A percentile compares a stretch with the other conserved stretches of the same genome.
Evolutionary conservation across 2,888 invertebrate genomes (phyloP).

Genomic region (Meganola albula): DNA sequence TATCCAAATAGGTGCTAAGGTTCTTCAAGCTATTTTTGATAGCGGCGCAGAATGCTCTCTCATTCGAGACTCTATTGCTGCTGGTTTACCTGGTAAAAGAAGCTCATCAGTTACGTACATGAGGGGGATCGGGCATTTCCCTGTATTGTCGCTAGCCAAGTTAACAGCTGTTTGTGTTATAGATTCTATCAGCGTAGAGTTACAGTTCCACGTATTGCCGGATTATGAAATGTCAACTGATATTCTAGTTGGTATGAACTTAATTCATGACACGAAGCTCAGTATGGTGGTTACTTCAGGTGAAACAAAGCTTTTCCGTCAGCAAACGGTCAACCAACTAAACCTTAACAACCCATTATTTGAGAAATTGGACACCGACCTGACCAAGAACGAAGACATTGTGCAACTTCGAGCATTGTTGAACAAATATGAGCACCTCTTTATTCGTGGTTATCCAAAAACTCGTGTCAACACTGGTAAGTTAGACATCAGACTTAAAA

Average conservation of each 20-base stretch:
- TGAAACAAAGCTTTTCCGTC: constrained; percentile 14
- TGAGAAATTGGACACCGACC: not conserved
- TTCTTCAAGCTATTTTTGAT: constrained; percentile 25
- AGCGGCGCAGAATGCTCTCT: constrained; percentile 32
- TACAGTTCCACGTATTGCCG: constrained; percentile 22
- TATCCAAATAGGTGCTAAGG: constrained; percentile 10
- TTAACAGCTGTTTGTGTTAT: constrained; percentile 13
- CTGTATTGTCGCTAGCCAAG: constrained; percentile 15
- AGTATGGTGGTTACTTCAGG: constrained; percentile 14
- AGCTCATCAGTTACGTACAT: constrained; percentile 14
- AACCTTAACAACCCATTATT: not conserved
- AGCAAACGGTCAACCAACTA: constrained; percentile 13
- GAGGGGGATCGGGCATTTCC: constrained; percentile 24
- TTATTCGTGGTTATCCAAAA: constrained; percentile 23
- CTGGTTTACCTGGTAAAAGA: constrained; percentile 23
- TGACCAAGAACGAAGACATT: not conserved
- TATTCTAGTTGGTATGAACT: constrained; percentile 19
- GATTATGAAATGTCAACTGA: constrained; percentile 18
- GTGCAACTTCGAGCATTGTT: constrained; percentile 14
- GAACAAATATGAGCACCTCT: constrained; percentile 22
- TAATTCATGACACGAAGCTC: constrained; percentile 17
- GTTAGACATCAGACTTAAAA: constrained; percentile 16
- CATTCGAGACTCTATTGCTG: constrained; percentile 25
- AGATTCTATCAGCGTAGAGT: constrained; percentile 17
- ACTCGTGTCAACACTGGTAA: constrained; percentile 30